These are phyloP conservation scores for Baccha elongata DNA, from an alignment of 2,888 invertebrate species.

Conservation along the genomic window DNA sequence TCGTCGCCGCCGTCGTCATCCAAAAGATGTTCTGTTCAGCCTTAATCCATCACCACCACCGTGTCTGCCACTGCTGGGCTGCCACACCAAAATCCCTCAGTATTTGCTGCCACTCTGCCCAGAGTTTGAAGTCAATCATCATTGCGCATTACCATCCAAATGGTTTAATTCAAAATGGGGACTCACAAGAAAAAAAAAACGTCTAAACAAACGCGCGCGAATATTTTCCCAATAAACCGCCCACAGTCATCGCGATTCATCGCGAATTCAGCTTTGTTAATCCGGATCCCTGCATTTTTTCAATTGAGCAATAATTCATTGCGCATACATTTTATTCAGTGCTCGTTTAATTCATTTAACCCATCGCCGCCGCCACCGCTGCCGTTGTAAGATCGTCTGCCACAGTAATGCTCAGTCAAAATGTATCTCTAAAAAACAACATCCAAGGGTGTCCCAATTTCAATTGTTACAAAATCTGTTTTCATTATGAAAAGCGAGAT, in stretches of 20 bases:
- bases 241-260: slow-evolving; percentile 71
- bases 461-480: slow-evolving; percentile 72
- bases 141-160: slow-evolving; percentile 72
- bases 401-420: slow-evolving; percentile 1
- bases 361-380: slow-evolving; percentile 45
- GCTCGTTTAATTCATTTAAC: slow-evolving; percentile 73
- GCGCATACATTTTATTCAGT: slow-evolving; percentile 64
- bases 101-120: slow-evolving; percentile 58
- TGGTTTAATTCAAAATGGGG: slow-evolving; percentile 68
- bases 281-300: slow-evolving; percentile 56
- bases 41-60: slow-evolving; percentile 68
- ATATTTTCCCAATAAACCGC: slow-evolving; percentile 73
- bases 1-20: slow-evolving; percentile 24
- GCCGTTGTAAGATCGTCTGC: slow-evolving; percentile 57
- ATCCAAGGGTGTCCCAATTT: slow-evolving; percentile 72
- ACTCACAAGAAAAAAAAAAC: slow-evolving; percentile 30
- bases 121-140: slow-evolving; percentile 68
- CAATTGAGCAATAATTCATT: slow-evolving; percentile 73
- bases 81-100: slow-evolving; percentile 49
- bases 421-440: slow-evolving; percentile 46
- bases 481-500: slow-evolving; percentile 62
- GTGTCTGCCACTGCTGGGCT: slow-evolving; percentile 35
- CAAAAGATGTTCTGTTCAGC: slow-evolving; percentile 62
- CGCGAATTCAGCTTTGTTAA: slow-evolving; percentile 44
- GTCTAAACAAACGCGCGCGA: slow-evolving; percentile 56